Conservation (phyloP, 2,113 vertebrate species). For the Accipiter cooperii region DNA sequence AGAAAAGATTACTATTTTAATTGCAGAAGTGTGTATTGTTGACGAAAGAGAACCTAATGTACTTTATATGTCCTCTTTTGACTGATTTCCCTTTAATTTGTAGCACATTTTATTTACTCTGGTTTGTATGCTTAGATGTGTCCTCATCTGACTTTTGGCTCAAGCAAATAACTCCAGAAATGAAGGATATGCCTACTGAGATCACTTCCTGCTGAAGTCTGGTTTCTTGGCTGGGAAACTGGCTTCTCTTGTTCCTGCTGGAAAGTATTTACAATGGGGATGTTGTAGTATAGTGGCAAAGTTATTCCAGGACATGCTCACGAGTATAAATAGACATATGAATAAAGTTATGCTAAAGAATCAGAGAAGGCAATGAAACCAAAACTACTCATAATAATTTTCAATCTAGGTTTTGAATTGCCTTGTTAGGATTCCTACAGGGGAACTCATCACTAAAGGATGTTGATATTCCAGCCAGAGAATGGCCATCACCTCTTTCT, state of each 20-base stretch:
- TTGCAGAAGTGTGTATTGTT: background rate
- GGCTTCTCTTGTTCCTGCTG: slow-evolving; percentile 62
- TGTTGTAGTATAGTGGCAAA: slow-evolving; percentile 59
- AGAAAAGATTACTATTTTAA: background rate
- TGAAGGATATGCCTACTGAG: slow-evolving; percentile 56
- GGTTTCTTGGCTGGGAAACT: slow-evolving; percentile 63
- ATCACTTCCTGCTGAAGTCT: slow-evolving; percentile 67
- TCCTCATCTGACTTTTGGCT: slow-evolving; percentile 62
- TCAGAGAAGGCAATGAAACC: slow-evolving; percentile 22
- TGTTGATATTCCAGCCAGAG: background rate
- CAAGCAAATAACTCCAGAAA: slow-evolving; percentile 50
- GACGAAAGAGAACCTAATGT: background rate
- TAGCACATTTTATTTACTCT: slow-evolving; percentile 43
- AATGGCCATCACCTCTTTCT: background rate
- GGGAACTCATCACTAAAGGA: background rate
- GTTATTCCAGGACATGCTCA: slow-evolving; percentile 61
- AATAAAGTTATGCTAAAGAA: slow-evolving; percentile 48
- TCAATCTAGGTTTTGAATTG: background rate
- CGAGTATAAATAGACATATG: slow-evolving; percentile 51
- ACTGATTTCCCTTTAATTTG: slow-evolving; percentile 18
- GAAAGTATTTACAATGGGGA: slow-evolving; percentile 67
- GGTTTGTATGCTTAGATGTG: slow-evolving; percentile 32
- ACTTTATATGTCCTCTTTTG: background rate
- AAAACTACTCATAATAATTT: background rate
- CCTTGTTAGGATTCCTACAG: background rate